These are phyloP conservation scores for Glossophaga mutica DNA, from an alignment of 2,797 vertebrate species.

Conservation along the genomic window DNA sequence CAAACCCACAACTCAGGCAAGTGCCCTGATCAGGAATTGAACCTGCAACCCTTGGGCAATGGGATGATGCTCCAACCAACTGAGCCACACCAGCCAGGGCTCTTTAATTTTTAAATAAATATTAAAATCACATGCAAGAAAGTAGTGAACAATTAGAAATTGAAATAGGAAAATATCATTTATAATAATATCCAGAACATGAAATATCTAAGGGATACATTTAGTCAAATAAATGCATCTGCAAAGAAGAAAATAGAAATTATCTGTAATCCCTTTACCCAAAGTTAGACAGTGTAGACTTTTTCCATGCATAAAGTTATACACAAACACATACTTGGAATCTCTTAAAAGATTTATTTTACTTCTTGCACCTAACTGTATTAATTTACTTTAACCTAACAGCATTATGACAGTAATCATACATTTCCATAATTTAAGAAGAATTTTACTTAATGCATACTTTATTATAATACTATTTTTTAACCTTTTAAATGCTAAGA, in stretches of 20 bases:
- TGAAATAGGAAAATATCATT: neutral
- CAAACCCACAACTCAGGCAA: no score
- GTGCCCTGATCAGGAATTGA: no score
- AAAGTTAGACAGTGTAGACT: neutral
- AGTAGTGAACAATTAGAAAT: neutral
- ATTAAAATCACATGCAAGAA: neutral
- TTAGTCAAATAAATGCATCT: neutral
- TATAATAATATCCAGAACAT: neutral
- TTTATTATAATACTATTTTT: neutral
- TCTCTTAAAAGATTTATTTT: slow-evolving; percentile 3
- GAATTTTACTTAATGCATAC: neutral
- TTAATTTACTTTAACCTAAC: neutral
- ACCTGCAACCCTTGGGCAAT: no score
- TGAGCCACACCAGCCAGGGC: no score
- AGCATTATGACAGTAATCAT: neutral
- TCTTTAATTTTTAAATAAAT: neutral
- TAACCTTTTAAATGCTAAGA: neutral
- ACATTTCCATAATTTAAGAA: neutral
- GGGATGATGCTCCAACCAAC: no score
- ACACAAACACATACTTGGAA: neutral
- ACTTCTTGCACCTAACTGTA: neutral
- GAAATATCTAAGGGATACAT: neutral
- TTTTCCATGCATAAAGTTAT: neutral
- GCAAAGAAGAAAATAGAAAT: neutral
- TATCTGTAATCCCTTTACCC: neutral